Conservation (phyloP, 2,888 invertebrate species). For the Chrysina gloriosa region DNA sequence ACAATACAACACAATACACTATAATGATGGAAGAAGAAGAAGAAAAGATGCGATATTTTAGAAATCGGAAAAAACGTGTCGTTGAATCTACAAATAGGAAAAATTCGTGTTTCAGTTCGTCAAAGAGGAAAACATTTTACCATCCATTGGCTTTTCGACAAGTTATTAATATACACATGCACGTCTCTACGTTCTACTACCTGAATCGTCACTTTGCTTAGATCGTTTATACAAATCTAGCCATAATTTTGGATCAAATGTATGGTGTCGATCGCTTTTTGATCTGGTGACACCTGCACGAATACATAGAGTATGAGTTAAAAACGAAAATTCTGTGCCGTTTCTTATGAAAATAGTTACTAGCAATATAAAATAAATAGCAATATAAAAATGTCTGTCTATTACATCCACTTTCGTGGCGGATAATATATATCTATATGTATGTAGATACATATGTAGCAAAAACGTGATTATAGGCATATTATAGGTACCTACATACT, state of each 20-base stretch:
- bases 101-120: background rate
- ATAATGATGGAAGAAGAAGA: background rate
- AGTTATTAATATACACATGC: constrained; percentile 15
- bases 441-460: background rate
- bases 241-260: constrained; percentile 61
- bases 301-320: no score
- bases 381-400: background rate
- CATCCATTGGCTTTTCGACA: constrained; percentile 20
- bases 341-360: background rate
- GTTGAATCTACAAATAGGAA: background rate
- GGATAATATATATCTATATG: background rate
- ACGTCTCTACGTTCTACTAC: constrained; percentile 29
- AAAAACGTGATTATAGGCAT: constrained; percentile 1
- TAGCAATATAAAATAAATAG: background rate
- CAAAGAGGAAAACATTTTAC: background rate
- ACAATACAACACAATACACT: background rate
- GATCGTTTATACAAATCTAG: constrained; percentile 55
- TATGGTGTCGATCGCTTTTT: constrained; percentile 57
- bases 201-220: constrained; percentile 34
- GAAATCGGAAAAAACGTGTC: background rate
- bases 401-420: background rate
- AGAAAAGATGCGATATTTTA: background rate
- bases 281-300: constrained; percentile 44
- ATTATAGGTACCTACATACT: no score
- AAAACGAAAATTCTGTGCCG: constrained; percentile 13